Evolutionary conservation across 2,888 invertebrate species (phyloP).

Genomic region (Imbricaverruca yamaguchii): DNA sequence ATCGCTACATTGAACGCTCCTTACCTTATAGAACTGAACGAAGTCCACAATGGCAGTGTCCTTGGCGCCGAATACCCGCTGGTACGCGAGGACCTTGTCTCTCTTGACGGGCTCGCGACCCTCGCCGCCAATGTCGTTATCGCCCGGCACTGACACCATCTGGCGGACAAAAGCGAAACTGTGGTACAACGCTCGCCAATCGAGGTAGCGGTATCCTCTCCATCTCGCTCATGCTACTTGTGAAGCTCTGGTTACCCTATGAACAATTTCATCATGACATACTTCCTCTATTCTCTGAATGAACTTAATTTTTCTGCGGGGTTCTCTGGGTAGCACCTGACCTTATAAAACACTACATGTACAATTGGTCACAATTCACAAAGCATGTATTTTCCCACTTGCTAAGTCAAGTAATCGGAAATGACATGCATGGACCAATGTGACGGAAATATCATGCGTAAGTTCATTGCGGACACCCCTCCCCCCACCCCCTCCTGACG

Average conservation of each 20-base stretch:
- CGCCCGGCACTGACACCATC: constrained; percentile 76
- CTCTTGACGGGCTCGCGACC: constrained; percentile 57
- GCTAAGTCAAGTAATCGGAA: too few relatives aligned
- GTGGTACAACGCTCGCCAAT: too few relatives aligned
- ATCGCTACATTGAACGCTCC: not conserved
- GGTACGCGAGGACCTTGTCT: constrained; percentile 63
- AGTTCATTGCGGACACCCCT: too few relatives aligned
- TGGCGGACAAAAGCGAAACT: constrained; percentile 3
- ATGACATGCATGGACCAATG: too few relatives aligned
- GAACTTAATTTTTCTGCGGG: too few relatives aligned
- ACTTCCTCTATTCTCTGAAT: too few relatives aligned
- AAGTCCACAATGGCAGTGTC: constrained; percentile 45
- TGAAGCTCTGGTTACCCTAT: not conserved
- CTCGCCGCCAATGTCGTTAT: constrained; percentile 97
- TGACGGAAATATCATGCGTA: too few relatives aligned
- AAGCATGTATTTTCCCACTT: too few relatives aligned
- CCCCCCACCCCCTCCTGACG: too few relatives aligned
- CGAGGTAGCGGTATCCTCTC: too few relatives aligned
- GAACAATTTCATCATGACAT: not conserved
- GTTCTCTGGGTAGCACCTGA: too few relatives aligned
- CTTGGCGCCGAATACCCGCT: constrained; percentile 63
- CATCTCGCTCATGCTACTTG: too few relatives aligned
- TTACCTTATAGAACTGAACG: constrained; percentile 44
- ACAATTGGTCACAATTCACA: not conserved
- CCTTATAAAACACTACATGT: not conserved